phyloP scores from a whole-genome alignment of 2,888 invertebrate species.

The Polia nebulosa region DNA sequence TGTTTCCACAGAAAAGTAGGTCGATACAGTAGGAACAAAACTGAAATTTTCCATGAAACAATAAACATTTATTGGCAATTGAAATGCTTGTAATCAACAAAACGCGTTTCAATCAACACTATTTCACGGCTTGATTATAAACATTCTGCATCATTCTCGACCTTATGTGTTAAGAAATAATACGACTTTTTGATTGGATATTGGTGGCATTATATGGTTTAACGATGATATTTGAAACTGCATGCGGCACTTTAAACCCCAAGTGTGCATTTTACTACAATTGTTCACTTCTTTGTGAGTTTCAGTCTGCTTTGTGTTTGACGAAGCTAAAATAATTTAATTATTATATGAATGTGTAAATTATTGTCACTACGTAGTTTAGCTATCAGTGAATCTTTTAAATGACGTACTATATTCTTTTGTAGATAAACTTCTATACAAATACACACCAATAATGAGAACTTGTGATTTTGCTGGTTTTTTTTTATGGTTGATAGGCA shows the following conservation, averaged over 20 bases:
- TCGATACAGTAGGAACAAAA: constrained; percentile 4
- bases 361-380: neutral
- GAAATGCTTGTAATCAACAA: constrained; percentile 36
- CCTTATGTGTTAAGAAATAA: constrained; percentile 7
- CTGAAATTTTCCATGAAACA: constrained; percentile 34
- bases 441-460: too few relatives aligned
- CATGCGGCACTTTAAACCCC: neutral
- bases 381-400: neutral
- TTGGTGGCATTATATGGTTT: constrained; percentile 22
- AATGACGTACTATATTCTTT: neutral
- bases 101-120: constrained; percentile 38
- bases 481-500: too few relatives aligned
- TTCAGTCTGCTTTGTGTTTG: neutral
- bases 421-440: too few relatives aligned
- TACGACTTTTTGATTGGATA: constrained; percentile 20
- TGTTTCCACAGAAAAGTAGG: neutral
- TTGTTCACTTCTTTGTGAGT: constrained; percentile 1
- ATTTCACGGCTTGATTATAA: constrained; percentile 33
- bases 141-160: constrained; percentile 1
- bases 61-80: constrained; percentile 38
- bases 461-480: too few relatives aligned
- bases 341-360: neutral
- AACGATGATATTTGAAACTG: constrained; percentile 21
- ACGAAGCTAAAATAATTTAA: neutral
- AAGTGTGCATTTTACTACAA: constrained; percentile 4